phyloP scores from a whole-genome alignment of 2,888 invertebrate genomes.

The Nephrotoma appendiculata region DNA sequence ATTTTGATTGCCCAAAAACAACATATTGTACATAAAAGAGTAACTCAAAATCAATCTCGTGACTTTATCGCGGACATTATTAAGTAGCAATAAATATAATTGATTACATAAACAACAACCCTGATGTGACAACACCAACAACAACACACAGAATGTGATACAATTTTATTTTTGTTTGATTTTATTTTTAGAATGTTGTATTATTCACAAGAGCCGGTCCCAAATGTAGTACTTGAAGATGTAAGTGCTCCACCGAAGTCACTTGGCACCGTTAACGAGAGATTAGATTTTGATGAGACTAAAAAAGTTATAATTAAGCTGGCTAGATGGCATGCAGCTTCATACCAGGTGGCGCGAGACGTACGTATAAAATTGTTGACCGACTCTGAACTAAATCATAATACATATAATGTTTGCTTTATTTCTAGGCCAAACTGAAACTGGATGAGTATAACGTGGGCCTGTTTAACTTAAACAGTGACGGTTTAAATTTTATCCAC shows the following conservation, averaged over 20 bases:
- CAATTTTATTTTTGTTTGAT: background rate
- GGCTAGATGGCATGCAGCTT: slow-evolving; percentile 35
- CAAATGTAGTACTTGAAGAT: background rate
- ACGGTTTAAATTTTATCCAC: slow-evolving; percentile 6
- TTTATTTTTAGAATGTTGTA: background rate
- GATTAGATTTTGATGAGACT: slow-evolving; percentile 15
- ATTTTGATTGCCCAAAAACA: background rate
- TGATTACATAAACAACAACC: background rate
- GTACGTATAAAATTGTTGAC: slow-evolving; percentile 18
- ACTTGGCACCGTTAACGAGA: background rate
- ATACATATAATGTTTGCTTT: background rate
- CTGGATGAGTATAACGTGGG: slow-evolving; percentile 3
- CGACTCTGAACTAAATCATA: background rate
- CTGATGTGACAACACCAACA: background rate
- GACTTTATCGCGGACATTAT: background rate
- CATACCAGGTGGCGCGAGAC: slow-evolving; percentile 33
- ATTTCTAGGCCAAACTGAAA: background rate
- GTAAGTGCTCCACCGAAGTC: background rate
- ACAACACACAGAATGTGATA: background rate
- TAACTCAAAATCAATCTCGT: background rate
- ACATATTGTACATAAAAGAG: background rate
- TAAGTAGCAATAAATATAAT: background rate
- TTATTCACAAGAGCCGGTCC: background rate
- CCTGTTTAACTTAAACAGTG: slow-evolving; percentile 8
- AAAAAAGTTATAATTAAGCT: slow-evolving; percentile 31